phyloP scores from a whole-genome alignment of 2,888 invertebrate genomes.

The Aporophyla nigra region DNA sequence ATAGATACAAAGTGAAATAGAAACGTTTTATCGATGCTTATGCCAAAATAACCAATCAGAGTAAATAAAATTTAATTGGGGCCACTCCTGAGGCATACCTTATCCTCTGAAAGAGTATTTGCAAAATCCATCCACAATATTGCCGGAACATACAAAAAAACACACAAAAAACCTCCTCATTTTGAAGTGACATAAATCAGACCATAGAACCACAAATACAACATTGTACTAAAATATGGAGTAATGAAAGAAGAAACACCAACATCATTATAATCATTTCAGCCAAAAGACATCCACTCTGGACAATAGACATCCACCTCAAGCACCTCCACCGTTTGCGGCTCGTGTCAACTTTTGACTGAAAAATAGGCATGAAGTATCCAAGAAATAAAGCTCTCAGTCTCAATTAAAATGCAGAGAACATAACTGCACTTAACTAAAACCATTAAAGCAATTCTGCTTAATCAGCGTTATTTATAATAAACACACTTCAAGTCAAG shows the following conservation, averaged over 20 bases:
- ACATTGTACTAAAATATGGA: neutral
- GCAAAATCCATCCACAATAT: too few relatives aligned
- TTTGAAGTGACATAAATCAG: too few relatives aligned
- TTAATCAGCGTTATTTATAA: constrained; percentile 43
- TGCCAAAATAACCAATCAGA: too few relatives aligned
- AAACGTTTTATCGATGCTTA: too few relatives aligned
- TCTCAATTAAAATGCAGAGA: too few relatives aligned
- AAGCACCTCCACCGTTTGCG: neutral
- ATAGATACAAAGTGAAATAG: too few relatives aligned
- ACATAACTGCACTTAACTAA: neutral
- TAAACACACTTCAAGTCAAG: constrained; percentile 40
- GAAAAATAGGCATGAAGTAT: neutral
- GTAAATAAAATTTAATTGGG: too few relatives aligned
- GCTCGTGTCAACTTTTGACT: neutral
- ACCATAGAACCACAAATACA: neutral
- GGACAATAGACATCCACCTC: too few relatives aligned
- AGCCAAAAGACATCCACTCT: too few relatives aligned
- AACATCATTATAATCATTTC: neutral
- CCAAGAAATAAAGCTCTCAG: neutral
- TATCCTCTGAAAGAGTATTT: too few relatives aligned
- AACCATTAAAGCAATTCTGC: constrained; percentile 30
- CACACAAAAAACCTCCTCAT: too few relatives aligned
- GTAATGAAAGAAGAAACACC: neutral
- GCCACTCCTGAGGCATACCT: too few relatives aligned
- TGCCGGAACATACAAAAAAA: neutral